phyloP scores from a whole-genome alignment of 2,113 vertebrate species.

The Callorhinus ursinus region DNA sequence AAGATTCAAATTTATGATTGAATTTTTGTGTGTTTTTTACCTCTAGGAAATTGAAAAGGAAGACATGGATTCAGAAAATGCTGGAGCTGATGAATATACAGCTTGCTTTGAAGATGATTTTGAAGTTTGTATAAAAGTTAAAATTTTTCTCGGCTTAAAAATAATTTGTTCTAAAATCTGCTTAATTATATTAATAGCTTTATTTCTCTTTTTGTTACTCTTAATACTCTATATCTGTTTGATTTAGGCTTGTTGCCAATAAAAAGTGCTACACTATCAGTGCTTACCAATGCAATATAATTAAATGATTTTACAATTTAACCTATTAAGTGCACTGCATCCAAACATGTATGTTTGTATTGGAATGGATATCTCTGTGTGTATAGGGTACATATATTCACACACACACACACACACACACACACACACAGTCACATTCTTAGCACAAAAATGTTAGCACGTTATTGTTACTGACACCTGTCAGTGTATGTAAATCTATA shows the following conservation, averaged over 20 bases:
- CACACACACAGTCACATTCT: not conserved
- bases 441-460: not conserved
- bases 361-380: not conserved
- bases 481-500: not conserved
- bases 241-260: not conserved
- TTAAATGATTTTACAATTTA: not conserved
- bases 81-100: slow-evolving; percentile 73
- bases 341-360: not conserved
- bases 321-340: no score
- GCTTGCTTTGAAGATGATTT: slow-evolving; percentile 94
- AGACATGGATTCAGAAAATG: slow-evolving; percentile 74
- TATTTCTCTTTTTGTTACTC: not conserved
- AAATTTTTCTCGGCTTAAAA: slow-evolving; percentile 26
- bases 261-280: not conserved
- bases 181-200: not conserved
- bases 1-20: slow-evolving; percentile 2
- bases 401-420: no score
- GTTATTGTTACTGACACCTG: no score
- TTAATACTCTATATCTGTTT: not conserved
- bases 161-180: slow-evolving; percentile 34
- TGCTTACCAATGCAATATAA: not conserved
- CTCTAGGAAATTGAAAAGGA: slow-evolving; percentile 83
- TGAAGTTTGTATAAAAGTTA: slow-evolving; percentile 88
- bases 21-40: slow-evolving; percentile 58
- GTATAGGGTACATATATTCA: not conserved